phyloP scores from a whole-genome alignment of 1,140 invertebrate genomes.

The Matsumurasca onukii region DNA sequence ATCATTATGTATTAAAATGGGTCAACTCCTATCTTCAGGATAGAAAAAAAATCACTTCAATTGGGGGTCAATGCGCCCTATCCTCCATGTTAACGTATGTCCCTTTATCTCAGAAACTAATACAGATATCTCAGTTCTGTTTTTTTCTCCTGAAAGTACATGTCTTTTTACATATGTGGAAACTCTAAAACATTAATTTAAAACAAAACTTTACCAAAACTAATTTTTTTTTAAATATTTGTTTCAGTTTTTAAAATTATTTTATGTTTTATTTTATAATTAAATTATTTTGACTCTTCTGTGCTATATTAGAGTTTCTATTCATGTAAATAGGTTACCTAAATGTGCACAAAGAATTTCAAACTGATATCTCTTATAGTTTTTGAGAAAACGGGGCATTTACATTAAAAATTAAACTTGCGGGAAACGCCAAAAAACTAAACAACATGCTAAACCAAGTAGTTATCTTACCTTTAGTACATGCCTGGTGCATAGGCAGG shows the following conservation, averaged over 20 bases:
- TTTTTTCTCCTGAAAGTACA: slow-evolving; percentile 1
- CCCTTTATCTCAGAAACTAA: background rate
- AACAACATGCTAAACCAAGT: background rate
- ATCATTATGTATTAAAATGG: too few species aligned
- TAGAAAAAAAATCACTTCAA: too few species aligned
- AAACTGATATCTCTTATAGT: background rate
- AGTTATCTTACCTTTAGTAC: background rate
- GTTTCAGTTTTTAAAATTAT: background rate
- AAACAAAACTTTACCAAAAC: too few species aligned
- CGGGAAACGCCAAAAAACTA: background rate
- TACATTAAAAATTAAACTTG: background rate
- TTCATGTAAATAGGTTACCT: background rate
- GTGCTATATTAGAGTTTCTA: background rate
- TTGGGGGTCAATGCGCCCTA: slow-evolving; percentile 15
- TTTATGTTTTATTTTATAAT: background rate
- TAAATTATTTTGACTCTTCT: background rate
- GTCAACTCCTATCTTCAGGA: too few species aligned
- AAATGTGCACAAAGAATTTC: background rate
- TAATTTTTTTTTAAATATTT: background rate
- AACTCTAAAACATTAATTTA: background rate
- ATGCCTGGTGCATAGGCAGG: background rate
- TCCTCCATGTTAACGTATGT: slow-evolving; percentile 21
- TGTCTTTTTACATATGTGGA: slow-evolving; percentile 16
- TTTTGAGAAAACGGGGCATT: background rate
- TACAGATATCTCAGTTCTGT: background rate